A percentile compares a stretch with the other conserved stretches of the same genome.
Conservation (phyloP, 1,140 invertebrate genomes). For the Nasonia vitripennis region DNA sequence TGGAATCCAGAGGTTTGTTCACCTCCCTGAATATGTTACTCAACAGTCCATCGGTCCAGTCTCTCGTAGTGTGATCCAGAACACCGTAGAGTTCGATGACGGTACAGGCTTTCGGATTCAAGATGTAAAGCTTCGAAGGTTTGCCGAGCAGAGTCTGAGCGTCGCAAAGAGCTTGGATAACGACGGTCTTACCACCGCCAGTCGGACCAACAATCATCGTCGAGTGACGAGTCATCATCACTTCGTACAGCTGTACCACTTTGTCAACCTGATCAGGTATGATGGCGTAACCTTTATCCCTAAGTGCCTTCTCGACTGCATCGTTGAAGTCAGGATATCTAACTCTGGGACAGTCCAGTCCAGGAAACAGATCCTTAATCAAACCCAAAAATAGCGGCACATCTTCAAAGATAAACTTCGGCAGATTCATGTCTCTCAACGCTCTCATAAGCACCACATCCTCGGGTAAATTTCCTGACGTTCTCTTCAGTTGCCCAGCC, state of each 20-base stretch:
- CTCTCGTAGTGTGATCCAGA: conserved; percentile 87
- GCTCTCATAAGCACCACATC: conserved; percentile 92
- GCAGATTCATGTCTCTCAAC: conserved; percentile 92
- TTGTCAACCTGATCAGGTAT: conserved; percentile 89
- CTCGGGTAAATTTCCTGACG: conserved; percentile 85
- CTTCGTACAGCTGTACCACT: conserved; percentile 93
- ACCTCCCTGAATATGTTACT: conserved; percentile 94
- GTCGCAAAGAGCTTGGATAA: conserved; percentile 87
- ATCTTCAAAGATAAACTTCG: conserved; percentile 94
- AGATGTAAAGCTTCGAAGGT: conserved; percentile 84
- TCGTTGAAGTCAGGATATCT: conserved; percentile 90
- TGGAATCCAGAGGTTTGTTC: conserved; percentile 83
- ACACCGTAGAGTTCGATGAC: conserved; percentile 94
- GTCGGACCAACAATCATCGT: conserved; percentile 94
- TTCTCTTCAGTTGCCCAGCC: conserved; percentile 89
- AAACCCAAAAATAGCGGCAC: conserved; percentile 91
- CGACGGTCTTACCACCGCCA: conserved; percentile 91
- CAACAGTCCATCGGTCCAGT: conserved; percentile 94
- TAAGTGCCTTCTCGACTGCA: conserved; percentile 82
- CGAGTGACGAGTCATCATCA: conserved; percentile 94
- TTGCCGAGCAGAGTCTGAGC: conserved; percentile 85
- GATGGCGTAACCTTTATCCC: conserved; percentile 82
- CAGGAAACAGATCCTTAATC: conserved; percentile 91
- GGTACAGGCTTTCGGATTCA: conserved; percentile 92
- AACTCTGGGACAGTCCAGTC: conserved; percentile 89